phyloP scores from a whole-genome alignment of 2,888 invertebrate species.

The Ramazzottius varieornatus region DNA sequence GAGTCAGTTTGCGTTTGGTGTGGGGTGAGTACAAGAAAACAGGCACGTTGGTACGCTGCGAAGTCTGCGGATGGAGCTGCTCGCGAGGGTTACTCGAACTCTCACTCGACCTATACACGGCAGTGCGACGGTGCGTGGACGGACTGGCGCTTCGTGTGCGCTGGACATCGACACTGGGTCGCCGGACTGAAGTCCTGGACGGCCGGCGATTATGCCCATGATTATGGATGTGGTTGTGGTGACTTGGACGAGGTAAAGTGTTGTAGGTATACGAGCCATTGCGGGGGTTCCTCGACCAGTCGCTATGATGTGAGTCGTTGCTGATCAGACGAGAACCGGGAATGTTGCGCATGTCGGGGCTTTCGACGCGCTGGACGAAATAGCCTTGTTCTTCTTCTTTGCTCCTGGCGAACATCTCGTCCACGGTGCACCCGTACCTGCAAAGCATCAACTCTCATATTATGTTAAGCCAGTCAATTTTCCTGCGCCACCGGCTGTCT shows the following conservation, averaged over 20 bases:
- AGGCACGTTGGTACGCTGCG: neutral
- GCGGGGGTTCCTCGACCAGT: neutral
- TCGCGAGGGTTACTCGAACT: neutral
- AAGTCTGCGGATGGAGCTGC: neutral
- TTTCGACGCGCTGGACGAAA: neutral
- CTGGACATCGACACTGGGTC: too few species aligned
- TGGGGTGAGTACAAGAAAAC: neutral
- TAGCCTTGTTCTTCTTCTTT: neutral
- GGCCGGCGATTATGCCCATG: neutral
- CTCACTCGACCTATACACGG: too few species aligned
- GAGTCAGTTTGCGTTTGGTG: neutral
- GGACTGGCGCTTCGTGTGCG: neutral
- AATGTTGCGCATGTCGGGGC: neutral
- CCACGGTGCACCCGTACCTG: neutral
- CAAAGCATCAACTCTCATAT: too few species aligned
- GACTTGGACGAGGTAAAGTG: neutral
- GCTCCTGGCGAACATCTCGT: neutral
- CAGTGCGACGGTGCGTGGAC: neutral
- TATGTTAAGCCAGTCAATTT: too few species aligned
- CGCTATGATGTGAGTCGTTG: neutral
- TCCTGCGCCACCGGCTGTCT: too few species aligned
- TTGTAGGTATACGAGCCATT: neutral
- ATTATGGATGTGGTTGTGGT: neutral
- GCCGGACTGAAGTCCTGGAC: neutral
- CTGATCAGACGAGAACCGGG: neutral